Evolutionary conservation across 2,113 vertebrate genomes (phyloP), one percentile per base, ranked within the genome.

Genomic region (Forbesichthys agassizii): DNA sequence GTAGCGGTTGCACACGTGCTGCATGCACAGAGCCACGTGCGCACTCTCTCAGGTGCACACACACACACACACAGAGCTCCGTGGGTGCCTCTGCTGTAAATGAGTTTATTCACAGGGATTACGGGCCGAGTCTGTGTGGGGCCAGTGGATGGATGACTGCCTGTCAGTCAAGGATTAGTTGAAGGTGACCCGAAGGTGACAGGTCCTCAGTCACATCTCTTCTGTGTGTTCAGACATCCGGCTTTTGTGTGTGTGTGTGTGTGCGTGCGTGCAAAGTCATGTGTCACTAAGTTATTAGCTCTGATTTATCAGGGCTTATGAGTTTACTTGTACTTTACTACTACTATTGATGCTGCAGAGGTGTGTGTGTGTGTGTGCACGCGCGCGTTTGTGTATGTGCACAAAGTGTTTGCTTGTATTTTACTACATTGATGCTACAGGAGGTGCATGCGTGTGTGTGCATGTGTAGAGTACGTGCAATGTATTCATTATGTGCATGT

Each of bases 221-320:
- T 6, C 13, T 62, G 61, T 2, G 14, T 62, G 14, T 16, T 56
- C 16, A 11, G 57, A 13, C 9, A 9, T 27, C 33, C 18, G 5
- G 54, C 16, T 6, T 67, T 49, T 46, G 64, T 56, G 53, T 60
- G 58, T 63, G 71, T 75, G 69, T 80, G 66, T 61, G 3, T 56
- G 27, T 65, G 33, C 62, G 56, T 61, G 54, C 33, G 64, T 55
- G 64, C 55, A 47, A 68, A 63, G 55, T 74, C 61, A 54, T 61
- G 75, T 57, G 64, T 71, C 75, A 78, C 67, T 68, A 46, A 12
- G 73, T 77, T 82, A 84, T 86, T 87, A 86, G 73, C 69, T 42
- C 71, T 84, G 83, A 90, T 89, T 83, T 84, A 86, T 88, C 87
- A 86, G 73, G 77, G 77, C 78, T 88, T 88, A 90, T 88, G 87